These are phyloP conservation scores for Elymnias hypermnestra DNA, from an alignment of 1,140 invertebrate species.

Conservation along the genomic window DNA sequence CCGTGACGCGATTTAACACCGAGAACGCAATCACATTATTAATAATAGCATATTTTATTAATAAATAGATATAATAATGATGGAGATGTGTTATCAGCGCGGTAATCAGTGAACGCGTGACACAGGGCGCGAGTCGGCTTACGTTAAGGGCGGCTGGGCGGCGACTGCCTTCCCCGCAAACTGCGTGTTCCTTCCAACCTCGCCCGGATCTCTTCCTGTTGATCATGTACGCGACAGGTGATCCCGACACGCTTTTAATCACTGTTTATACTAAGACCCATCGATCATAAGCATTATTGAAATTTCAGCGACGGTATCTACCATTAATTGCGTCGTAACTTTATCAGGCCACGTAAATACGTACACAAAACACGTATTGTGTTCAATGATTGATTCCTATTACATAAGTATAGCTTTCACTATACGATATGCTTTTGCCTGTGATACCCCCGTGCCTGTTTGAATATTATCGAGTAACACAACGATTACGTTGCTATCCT, in stretches of 20 bases:
- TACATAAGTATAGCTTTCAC: no score
- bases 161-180: constrained; percentile 58
- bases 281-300: constrained; percentile 5
- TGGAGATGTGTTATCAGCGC: constrained; percentile 28
- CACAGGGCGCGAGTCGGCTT: constrained; percentile 26
- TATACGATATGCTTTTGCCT: no score
- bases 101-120: constrained; percentile 5
- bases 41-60: constrained; percentile 1
- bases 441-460: no score
- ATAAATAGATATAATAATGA: constrained; percentile 19
- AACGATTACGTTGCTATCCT: no score
- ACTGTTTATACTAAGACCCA: constrained; percentile 16
- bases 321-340: neutral
- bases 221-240: constrained; percentile 69
- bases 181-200: constrained; percentile 54
- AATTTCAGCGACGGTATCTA: neutral
- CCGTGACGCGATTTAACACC: neutral
- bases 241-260: constrained; percentile 44
- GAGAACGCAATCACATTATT: constrained; percentile 7
- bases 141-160: constrained; percentile 65
- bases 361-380: no score
- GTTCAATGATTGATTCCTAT: no score
- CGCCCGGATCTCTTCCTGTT: constrained; percentile 67
- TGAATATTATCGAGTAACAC: no score
- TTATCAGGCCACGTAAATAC: neutral